Conservation (phyloP, 2,113 vertebrate genomes). For the Cinclus mexicanus region DNA sequence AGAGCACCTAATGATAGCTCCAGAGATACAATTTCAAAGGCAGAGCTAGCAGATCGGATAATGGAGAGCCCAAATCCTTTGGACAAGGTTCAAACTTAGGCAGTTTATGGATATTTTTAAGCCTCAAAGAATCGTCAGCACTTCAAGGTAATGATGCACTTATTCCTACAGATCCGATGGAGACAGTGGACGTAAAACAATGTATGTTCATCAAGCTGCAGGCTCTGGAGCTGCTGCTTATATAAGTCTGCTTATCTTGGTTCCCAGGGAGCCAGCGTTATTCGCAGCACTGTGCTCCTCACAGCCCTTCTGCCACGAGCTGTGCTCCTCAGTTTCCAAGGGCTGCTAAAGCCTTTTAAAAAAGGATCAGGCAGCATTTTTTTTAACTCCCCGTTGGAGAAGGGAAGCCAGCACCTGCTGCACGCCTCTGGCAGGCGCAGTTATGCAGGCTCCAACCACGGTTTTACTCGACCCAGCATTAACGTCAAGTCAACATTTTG, state of each 20-base stretch:
- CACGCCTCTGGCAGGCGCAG: slow-evolving; percentile 15
- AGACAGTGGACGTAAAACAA: slow-evolving; percentile 41
- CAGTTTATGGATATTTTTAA: slow-evolving; percentile 70
- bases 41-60: slow-evolving; percentile 65
- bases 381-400: background rate
- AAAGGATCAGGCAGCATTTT: slow-evolving; percentile 20
- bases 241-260: slow-evolving; percentile 44
- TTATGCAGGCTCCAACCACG: background rate
- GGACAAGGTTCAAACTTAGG: slow-evolving; percentile 69
- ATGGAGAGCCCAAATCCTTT: slow-evolving; percentile 72
- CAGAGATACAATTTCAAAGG: slow-evolving; percentile 74
- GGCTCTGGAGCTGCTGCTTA: slow-evolving; percentile 42
- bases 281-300: background rate
- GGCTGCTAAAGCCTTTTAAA: slow-evolving; percentile 35
- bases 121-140: slow-evolving; percentile 60
- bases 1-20: slow-evolving; percentile 68
- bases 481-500: slow-evolving; percentile 45
- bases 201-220: slow-evolving; percentile 52
- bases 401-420: slow-evolving; percentile 60
- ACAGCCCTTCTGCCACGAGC: slow-evolving; percentile 8
- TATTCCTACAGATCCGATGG: slow-evolving; percentile 37
- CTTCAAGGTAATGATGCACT: slow-evolving; percentile 64
- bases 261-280: slow-evolving; percentile 32
- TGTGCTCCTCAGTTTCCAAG: slow-evolving; percentile 23
- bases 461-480: slow-evolving; percentile 34